phyloP scores from a whole-genome alignment of 2,113 vertebrate genomes.

The Macrotus californicus region DNA sequence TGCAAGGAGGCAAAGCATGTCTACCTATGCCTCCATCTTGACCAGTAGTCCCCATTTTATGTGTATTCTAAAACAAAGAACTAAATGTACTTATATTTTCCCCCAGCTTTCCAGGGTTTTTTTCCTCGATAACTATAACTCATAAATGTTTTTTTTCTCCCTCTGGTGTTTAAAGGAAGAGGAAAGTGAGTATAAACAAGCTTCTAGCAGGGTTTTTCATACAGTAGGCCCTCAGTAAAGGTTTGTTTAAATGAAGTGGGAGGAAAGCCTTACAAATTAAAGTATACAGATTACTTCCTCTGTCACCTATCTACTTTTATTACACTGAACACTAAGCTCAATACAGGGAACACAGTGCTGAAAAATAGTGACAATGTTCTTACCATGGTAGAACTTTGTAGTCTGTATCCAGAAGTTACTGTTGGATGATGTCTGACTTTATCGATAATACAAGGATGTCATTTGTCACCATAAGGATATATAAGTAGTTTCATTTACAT shows the following conservation, averaged over 20 bases:
- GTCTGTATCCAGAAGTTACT: neutral
- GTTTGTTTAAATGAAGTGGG: neutral
- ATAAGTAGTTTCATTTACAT: neutral
- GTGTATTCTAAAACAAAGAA: slow-evolving; percentile 3
- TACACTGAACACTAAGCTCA: neutral
- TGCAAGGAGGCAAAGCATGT: too few relatives aligned
- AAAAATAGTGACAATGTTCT: neutral
- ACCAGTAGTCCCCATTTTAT: neutral
- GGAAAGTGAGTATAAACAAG: neutral
- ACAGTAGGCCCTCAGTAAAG: neutral
- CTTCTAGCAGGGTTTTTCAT: neutral
- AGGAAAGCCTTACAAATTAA: neutral
- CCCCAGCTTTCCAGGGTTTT: neutral
- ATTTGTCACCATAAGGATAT: neutral
- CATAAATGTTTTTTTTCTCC: neutral
- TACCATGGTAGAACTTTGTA: neutral
- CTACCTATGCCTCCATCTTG: too few relatives aligned
- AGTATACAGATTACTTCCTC: neutral
- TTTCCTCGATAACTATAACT: neutral
- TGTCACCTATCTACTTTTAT: neutral
- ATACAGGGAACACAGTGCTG: neutral
- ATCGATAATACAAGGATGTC: neutral
- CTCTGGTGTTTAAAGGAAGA: neutral
- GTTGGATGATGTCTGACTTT: neutral
- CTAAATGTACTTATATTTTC: neutral